These are phyloP conservation scores for Trididemnum miniatum DNA, from an alignment of 23 tunicate genomes.

Conservation along the genomic window DNA sequence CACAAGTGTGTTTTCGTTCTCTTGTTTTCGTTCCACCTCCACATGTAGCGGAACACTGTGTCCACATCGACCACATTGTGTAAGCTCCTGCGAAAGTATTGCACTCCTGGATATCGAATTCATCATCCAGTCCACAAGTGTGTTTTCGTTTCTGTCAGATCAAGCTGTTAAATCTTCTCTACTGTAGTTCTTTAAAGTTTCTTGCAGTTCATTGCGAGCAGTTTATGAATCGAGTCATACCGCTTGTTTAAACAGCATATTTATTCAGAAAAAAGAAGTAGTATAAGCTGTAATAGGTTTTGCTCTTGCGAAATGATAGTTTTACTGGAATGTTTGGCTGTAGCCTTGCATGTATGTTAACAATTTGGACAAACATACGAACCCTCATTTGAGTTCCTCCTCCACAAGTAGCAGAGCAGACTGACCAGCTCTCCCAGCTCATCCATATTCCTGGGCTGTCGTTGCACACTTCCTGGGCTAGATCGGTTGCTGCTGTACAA, in stretches of 20 bases:
- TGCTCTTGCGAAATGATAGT: no score
- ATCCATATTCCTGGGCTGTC: conserved; percentile 49
- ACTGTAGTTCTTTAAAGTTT: no score
- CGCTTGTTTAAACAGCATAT: no score
- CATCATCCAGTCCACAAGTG: conserved; percentile 24
- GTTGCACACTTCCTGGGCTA: conserved; percentile 56
- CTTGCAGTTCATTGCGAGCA: no score
- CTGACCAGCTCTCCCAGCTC: conserved; percentile 57
- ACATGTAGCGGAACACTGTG: conserved; percentile 51
- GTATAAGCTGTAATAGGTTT: no score
- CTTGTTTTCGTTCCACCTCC: conserved; percentile 71
- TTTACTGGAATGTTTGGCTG: no score
- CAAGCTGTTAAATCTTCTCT: no score
- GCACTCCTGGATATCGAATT: conserved; percentile 3
- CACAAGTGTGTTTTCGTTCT: conserved; percentile 75
- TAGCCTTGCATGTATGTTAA: no score
- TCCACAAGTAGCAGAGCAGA: conserved; percentile 70
- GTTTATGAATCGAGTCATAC: no score
- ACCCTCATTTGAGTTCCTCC: conserved; percentile 70
- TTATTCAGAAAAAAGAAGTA: no score
- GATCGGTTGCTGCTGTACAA: conserved; percentile 67
- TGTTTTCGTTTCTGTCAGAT: conserved; percentile 41
- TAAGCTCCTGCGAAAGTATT: conserved; percentile 12
- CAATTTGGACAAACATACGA: no score
- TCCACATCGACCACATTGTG: conserved; percentile 38